phyloP scores from a whole-genome alignment of 92 coral and sea anemone species.

The Phenganax marumi region DNA sequence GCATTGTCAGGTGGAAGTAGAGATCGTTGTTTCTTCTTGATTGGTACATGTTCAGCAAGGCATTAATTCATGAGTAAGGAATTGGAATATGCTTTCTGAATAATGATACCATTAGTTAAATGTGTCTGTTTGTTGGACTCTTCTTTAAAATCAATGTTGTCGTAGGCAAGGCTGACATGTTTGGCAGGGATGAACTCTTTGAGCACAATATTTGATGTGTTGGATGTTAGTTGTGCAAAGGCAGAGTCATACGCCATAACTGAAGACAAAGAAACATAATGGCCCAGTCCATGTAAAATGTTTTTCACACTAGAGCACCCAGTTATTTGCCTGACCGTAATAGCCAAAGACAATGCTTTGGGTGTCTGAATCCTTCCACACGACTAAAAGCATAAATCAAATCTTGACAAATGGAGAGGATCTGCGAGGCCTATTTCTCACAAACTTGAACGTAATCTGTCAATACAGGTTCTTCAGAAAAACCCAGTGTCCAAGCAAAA shows the following conservation, averaged over 20 bases:
- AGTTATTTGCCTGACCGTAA: conserved; percentile 20
- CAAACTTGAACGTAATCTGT: neutral
- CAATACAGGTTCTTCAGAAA: neutral
- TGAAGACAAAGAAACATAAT: conserved; percentile 4
- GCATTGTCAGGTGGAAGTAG: neutral
- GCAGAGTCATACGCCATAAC: conserved; percentile 22
- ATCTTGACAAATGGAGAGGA: conserved; percentile 6
- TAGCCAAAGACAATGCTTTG: neutral
- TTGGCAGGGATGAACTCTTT: conserved; percentile 7
- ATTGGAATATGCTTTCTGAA: neutral
- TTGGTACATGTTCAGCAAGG: neutral
- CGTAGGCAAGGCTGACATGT: conserved; percentile 4
- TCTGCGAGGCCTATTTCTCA: neutral
- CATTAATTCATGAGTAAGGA: neutral
- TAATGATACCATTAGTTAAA: conserved; percentile 16
- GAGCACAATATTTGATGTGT: conserved; percentile 22
- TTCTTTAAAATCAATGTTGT: conserved; percentile 23
- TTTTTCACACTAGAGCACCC: conserved; percentile 4
- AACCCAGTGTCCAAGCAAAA: conserved; percentile 4
- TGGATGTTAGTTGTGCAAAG: conserved; percentile 15
- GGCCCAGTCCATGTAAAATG: conserved; percentile 11
- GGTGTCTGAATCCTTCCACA: conserved; percentile 3
- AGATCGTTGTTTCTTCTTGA: conserved; percentile 7
- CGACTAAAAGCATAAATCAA: neutral
- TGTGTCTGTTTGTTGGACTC: conserved; percentile 1